Evolutionary conservation across 2,113 vertebrate genomes (phyloP), one percentile per base, ranked within the genome.

Genomic region (Ochotona princeps): DNA sequence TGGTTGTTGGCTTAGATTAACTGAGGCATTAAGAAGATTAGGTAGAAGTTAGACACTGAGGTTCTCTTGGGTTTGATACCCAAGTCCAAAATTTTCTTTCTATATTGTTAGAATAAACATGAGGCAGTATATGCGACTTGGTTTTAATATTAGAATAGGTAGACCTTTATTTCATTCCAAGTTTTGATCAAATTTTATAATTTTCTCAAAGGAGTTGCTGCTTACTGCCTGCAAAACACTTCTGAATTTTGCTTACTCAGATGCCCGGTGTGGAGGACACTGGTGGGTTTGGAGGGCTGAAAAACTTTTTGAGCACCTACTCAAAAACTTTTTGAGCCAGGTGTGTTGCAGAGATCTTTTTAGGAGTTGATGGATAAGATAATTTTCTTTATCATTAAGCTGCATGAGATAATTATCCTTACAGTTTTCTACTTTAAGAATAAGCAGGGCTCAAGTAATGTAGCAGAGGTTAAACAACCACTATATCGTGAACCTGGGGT

Each of bases 1-100:
- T 96, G 92, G 75, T 61, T 63, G 54, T 94, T 91, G 44, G 73
- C 94, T 97, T 91, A 95, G 85, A 76, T 94, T 93, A 93, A 92
- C 80, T 97, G 90, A 90, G n/a, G 94, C 97, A 90, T 95, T 97
- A 92, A 54, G 75, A 0, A 95, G 92, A 90, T 83, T n/a, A 17
- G 65, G 30, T 91, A 83, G 85, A 94, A 92, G 83, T 91, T 83
- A 73, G 49, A 67, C 7, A 30, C 18, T 66, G 28, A 86, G 83
- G 70, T 91, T 74, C 60, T 85, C 13, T 2, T 1, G 12, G 76
- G 87, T 83, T 82, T 44, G 67, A n/a, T 83, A 78, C 23, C 25
- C 28, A 78, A 76, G 61, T 7, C 67, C 5, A 38, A 79, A 92
- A 67, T 12, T 21, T 2, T 63, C 80, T 75, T 87, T 61, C 73